Conservation (phyloP, 2,113 vertebrate species). For the Rhinoderma darwinii region DNA sequence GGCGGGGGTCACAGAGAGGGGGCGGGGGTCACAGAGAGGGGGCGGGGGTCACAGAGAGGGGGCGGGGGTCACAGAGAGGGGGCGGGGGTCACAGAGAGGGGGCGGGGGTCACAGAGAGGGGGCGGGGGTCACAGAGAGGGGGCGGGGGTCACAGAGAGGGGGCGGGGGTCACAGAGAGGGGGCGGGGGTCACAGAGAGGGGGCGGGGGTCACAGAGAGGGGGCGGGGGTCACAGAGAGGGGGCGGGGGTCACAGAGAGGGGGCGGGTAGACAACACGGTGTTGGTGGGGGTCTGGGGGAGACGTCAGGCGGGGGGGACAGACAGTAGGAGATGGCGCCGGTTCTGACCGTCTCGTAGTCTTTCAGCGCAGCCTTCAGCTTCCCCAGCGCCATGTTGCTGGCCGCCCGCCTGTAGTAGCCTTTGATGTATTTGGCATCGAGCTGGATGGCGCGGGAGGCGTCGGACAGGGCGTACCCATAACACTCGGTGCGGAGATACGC, state of each 20-base stretch:
- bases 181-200: background rate
- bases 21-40: too few relatives aligned
- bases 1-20: too few relatives aligned
- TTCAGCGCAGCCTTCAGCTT: conserved; percentile 94
- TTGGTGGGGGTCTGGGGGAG: background rate
- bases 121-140: background rate
- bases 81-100: too few relatives aligned
- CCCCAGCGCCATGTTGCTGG: conserved; percentile 95
- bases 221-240: too few relatives aligned
- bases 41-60: too few relatives aligned
- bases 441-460: conserved; percentile 87
- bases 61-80: too few relatives aligned
- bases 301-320: background rate
- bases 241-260: too few relatives aligned
- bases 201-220: background rate
- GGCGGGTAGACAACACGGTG: background rate
- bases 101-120: too few relatives aligned
- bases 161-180: background rate
- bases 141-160: background rate
- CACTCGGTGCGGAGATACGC: conserved; percentile 94
- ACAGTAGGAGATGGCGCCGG: too few relatives aligned
- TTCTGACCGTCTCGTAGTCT: conserved; percentile 91
- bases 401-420: conserved; percentile 91
- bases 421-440: conserved; percentile 93
- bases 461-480: conserved; percentile 91